A percentile compares a stretch with the other conserved stretches of the same genome.
Evolutionary conservation across 2,113 vertebrate genomes (phyloP).

Genomic region (Strigops habroptila): DNA sequence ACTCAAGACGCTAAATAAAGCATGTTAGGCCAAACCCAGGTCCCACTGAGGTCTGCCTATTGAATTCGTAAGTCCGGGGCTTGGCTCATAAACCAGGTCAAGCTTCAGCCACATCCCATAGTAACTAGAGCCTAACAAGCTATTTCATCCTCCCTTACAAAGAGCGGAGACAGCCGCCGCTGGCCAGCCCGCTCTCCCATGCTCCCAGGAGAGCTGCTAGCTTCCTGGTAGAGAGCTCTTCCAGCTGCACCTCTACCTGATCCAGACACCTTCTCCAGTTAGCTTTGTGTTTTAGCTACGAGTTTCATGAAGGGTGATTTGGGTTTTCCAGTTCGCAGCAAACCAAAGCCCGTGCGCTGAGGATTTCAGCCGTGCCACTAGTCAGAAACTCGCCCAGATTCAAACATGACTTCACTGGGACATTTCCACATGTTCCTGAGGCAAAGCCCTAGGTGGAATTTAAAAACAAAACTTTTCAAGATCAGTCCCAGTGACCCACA

Average conservation of each 20-base stretch:
- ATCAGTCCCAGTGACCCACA: background rate
- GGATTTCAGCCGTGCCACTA: background rate
- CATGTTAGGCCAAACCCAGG: constrained; percentile 17
- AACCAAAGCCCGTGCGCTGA: background rate
- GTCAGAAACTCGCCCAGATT: background rate
- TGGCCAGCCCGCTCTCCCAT: background rate
- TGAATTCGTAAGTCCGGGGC: background rate
- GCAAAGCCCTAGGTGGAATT: background rate
- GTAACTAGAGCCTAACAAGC: constrained; percentile 23
- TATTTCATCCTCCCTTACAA: background rate
- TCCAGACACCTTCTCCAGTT: constrained; percentile 29
- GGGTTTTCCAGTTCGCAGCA: background rate
- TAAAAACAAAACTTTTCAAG: constrained; percentile 23
- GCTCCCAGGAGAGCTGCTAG: background rate
- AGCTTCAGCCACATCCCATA: constrained; percentile 26
- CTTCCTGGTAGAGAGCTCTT: constrained; percentile 12
- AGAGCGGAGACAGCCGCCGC: background rate
- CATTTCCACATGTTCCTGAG: background rate
- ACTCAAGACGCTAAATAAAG: constrained; percentile 10
- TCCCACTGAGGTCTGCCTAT: constrained; percentile 10
- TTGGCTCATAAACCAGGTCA: constrained; percentile 49
- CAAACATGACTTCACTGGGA: constrained; percentile 6
- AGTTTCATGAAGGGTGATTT: background rate
- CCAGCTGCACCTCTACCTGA: constrained; percentile 45
- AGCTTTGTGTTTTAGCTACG: background rate